Conservation (phyloP, 1,140 invertebrate species). For the Tribolium castaneum region DNA sequence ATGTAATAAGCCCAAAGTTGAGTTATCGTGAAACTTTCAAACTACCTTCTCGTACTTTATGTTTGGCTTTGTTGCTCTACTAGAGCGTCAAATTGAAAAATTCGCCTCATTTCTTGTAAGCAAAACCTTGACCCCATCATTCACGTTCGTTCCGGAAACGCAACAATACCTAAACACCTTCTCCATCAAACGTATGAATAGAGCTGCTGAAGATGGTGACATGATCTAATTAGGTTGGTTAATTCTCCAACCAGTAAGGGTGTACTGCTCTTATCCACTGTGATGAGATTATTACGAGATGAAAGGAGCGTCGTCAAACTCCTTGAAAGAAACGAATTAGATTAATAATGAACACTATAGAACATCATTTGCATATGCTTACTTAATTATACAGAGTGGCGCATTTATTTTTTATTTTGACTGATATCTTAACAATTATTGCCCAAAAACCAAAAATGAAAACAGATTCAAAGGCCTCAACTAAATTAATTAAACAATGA, state of each 20-base stretch:
- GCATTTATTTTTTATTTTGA: too few relatives aligned
- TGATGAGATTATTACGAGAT: conserved; percentile 13
- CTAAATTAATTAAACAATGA: too few relatives aligned
- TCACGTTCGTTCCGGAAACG: not conserved
- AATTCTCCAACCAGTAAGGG: not conserved
- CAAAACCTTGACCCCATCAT: not conserved
- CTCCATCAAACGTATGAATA: not conserved
- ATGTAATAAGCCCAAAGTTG: too few relatives aligned
- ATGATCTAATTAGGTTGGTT: conserved; percentile 3
- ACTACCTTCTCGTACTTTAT: not conserved
- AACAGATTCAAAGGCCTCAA: too few relatives aligned
- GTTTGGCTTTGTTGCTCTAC: not conserved
- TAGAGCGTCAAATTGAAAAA: conserved; percentile 23
- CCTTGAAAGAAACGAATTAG: not conserved
- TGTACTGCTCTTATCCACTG: conserved; percentile 9
- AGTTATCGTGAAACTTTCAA: too few relatives aligned
- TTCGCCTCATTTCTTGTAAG: not conserved
- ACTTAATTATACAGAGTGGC: too few relatives aligned
- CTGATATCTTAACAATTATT: too few relatives aligned
- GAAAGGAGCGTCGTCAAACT: not conserved
- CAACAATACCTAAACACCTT: not conserved
- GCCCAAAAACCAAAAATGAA: too few relatives aligned
- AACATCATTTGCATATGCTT: too few relatives aligned
- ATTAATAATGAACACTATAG: not conserved
- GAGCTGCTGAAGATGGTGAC: not conserved